These are phyloP conservation scores for Phalacrocorax pelagicus DNA, from an alignment of 2,113 vertebrate species.

Conservation along the genomic window DNA sequence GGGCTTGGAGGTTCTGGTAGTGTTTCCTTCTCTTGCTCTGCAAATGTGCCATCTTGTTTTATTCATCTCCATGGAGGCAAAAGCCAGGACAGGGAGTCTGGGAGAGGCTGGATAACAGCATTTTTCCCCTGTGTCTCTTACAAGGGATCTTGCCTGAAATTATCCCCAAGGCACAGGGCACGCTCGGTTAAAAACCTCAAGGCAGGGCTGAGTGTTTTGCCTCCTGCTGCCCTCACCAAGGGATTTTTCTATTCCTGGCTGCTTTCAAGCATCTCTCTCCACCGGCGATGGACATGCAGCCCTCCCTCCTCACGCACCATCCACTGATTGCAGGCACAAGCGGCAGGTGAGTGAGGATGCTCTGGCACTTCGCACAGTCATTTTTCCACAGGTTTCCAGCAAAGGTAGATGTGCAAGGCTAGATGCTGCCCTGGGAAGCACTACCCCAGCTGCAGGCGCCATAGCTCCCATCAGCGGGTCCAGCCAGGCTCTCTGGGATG, in stretches of 20 bases:
- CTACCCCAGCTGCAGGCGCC: neutral
- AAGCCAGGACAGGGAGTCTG: neutral
- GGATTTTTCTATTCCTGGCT: neutral
- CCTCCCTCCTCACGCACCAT: neutral
- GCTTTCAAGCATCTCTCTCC: neutral
- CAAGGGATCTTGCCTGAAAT: neutral
- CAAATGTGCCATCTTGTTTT: neutral
- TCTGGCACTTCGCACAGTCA: neutral
- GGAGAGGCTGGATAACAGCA: neutral
- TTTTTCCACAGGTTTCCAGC: neutral
- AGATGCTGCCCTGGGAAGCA: neutral
- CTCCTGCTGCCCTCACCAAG: neutral
- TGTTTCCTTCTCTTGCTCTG: neutral
- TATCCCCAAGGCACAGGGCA: neutral
- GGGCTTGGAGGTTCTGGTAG: neutral
- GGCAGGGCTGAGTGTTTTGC: neutral
- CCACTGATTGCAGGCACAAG: neutral
- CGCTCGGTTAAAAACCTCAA: neutral
- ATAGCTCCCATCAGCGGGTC: accelerated
- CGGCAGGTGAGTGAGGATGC: neutral
- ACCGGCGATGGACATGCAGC: accelerated
- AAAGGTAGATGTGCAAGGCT: neutral
- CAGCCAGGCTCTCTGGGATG: neutral
- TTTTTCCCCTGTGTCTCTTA: neutral
- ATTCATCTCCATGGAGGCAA: neutral